These are phyloP conservation scores for Hiodon tergisus DNA, from an alignment of 2,113 vertebrate genomes.

Conservation along the genomic window DNA sequence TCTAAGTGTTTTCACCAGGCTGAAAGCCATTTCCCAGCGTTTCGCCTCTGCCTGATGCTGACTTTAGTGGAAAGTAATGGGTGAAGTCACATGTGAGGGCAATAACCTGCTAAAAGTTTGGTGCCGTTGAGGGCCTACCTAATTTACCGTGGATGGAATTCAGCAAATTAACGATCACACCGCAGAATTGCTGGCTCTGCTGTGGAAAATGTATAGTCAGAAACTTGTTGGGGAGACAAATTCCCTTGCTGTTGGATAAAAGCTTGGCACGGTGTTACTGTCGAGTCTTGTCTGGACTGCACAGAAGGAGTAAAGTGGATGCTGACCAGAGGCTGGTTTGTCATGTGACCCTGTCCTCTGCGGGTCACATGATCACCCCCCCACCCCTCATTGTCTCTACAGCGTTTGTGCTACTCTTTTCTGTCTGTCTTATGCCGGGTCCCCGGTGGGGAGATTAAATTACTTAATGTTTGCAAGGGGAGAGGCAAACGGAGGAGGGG, in stretches of 20 bases:
- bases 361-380: constrained; percentile 16
- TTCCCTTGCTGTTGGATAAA: neutral
- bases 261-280: neutral
- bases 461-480: neutral
- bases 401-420: constrained; percentile 26
- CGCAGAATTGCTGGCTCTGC: too few relatives aligned
- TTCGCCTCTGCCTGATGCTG: too few relatives aligned
- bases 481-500: neutral
- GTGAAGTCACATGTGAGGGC: too few relatives aligned
- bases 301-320: neutral
- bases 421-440: constrained; percentile 12
- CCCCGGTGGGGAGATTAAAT: neutral
- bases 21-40: too few relatives aligned
- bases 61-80: too few relatives aligned
- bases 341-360: constrained; percentile 10
- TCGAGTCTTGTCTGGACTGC: neutral
- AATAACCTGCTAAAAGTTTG: too few relatives aligned
- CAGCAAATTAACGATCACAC: too few relatives aligned
- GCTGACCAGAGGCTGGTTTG: neutral
- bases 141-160: neutral
- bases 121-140: neutral
- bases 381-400: constrained; percentile 22
- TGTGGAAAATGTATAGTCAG: too few relatives aligned
- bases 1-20: too few relatives aligned
- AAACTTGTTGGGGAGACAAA: too few relatives aligned